Percentiles rank a stretch among this genome's conserved stretches.
Conservation (phyloP, 2,797 vertebrate genomes). For the Ficedula albicollis region DNA sequence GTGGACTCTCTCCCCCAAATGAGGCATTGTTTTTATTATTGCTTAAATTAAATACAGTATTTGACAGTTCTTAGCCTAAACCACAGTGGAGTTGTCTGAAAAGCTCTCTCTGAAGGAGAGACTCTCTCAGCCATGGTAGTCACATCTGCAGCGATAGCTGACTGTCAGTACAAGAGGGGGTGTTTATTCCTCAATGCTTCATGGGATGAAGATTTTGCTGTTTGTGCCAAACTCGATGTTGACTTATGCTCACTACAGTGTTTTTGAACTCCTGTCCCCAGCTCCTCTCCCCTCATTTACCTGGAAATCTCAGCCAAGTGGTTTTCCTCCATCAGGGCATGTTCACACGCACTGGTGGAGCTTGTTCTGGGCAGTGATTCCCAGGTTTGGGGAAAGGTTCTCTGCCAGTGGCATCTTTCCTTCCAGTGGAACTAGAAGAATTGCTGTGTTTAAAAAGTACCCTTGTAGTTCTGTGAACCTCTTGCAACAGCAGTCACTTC, state of each 20-base stretch:
- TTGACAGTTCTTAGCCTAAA: constrained; percentile 38
- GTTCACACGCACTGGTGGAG: not conserved
- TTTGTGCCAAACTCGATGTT: not conserved
- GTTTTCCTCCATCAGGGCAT: not conserved
- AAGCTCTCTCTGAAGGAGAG: not conserved
- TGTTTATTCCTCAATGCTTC: not conserved
- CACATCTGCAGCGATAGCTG: not conserved
- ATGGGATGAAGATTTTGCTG: not conserved
- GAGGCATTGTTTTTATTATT: constrained; percentile 13
- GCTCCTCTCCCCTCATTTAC: not conserved
- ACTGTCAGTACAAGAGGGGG: not conserved
- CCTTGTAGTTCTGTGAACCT: not conserved
- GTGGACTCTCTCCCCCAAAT: not conserved
- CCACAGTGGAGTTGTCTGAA: not conserved
- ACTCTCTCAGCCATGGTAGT: not conserved
- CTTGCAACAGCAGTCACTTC: not conserved
- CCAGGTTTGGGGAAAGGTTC: not conserved
- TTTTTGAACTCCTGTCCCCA: not conserved
- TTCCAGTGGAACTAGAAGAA: not conserved
- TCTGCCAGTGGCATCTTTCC: not conserved
- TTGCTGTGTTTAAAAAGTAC: not conserved
- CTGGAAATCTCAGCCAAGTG: not conserved
- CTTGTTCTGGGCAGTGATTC: not conserved
- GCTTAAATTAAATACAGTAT: constrained; percentile 24
- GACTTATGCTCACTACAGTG: not conserved